A percentile compares a stretch with the other conserved stretches of the same genome.
Conservation (phyloP, 2,797 vertebrate species). For the Acrossocheilus wenchowensis region DNA sequence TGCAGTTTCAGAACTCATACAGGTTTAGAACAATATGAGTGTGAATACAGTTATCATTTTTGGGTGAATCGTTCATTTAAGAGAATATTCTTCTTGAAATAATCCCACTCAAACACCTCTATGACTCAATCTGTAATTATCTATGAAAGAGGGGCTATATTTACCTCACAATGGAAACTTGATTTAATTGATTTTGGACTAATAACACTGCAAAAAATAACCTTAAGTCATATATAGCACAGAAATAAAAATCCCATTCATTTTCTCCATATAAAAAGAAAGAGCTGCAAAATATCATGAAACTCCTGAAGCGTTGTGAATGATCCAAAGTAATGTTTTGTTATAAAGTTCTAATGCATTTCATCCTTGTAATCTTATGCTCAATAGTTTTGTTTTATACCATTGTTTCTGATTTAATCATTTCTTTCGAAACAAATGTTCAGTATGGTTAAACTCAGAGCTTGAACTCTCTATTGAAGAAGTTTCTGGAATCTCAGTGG, state of each 20-base stretch:
- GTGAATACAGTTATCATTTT: neutral
- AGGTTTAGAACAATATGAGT: neutral
- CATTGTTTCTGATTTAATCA: neutral
- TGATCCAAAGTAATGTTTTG: neutral
- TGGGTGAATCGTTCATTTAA: constrained; percentile 2
- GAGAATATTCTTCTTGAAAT: constrained; percentile 8
- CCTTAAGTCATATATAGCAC: neutral
- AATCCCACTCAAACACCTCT: neutral
- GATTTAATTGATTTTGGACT: neutral
- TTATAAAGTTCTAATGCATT: neutral
- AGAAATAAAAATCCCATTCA: constrained; percentile 23
- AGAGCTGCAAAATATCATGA: neutral
- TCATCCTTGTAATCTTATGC: neutral
- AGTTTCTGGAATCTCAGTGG: neutral
- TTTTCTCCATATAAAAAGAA: constrained; percentile 52
- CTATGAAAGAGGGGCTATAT: neutral
- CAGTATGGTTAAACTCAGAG: neutral
- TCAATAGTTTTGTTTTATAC: neutral
- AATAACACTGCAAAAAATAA: neutral
- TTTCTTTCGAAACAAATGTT: neutral
- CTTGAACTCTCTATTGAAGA: neutral
- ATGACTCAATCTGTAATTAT: constrained; percentile 13
- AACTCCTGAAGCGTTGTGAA: neutral
- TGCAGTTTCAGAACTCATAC: neutral
- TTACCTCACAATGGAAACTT: neutral